Conservation (phyloP, 2,888 invertebrate genomes). For the Melanargia galathea region DNA sequence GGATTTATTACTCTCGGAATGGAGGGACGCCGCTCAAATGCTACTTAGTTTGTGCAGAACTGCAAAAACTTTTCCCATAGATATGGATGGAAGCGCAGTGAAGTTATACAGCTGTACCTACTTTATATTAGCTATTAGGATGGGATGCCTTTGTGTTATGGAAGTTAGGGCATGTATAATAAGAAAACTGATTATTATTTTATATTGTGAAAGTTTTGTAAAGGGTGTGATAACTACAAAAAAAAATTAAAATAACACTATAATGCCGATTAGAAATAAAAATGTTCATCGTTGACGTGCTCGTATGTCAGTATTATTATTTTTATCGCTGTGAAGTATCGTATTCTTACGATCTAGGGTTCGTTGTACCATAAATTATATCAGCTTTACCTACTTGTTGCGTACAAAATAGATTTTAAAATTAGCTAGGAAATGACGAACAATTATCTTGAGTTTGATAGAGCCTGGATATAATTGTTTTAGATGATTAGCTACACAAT, state of each 20-base stretch:
- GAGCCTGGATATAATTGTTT: no score
- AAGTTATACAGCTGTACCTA: conserved; percentile 9
- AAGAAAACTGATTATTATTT: no score
- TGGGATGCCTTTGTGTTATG: neutral
- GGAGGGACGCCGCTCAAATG: conserved; percentile 44
- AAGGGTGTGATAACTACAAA: no score
- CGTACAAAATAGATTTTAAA: neutral
- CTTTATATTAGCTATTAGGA: conserved; percentile 3
- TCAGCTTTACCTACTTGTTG: neutral
- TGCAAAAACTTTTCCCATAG: conserved; percentile 42
- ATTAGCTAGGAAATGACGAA: no score
- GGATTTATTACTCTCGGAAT: conserved; percentile 53
- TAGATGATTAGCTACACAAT: no score
- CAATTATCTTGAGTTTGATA: no score
- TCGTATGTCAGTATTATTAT: no score
- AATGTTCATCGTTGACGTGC: no score
- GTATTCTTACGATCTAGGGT: neutral
- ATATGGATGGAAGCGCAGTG: conserved; percentile 27
- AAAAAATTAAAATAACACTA: no score
- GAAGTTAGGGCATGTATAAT: neutral
- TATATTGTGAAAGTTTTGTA: no score
- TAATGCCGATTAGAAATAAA: no score
- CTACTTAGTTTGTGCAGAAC: conserved; percentile 38
- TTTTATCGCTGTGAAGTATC: neutral
- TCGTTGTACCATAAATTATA: neutral